Conservation (phyloP, 2,113 vertebrate genomes). For the Haemorhous mexicanus region DNA sequence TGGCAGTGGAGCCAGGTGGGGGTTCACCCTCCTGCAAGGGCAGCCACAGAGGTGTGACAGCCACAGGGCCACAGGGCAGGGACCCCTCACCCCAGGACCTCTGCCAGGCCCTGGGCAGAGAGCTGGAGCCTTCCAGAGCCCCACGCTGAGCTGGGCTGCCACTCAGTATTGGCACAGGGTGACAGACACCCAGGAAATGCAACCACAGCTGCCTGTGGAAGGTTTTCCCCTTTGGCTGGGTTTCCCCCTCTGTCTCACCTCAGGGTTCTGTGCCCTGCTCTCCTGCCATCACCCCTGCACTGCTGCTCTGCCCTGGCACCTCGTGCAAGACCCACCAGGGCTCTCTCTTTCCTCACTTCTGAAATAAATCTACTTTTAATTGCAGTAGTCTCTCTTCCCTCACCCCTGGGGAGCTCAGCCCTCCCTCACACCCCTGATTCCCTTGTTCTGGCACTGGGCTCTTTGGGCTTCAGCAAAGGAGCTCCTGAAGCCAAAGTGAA, state of each 20-base stretch:
- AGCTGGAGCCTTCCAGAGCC: neutral
- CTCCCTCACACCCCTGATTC: neutral
- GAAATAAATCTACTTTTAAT: neutral
- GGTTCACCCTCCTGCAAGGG: neutral
- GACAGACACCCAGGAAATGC: fast-evolving
- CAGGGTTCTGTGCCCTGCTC: neutral
- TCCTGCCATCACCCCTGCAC: neutral
- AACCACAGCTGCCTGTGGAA: fast-evolving
- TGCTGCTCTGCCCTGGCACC: neutral
- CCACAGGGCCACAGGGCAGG: neutral
- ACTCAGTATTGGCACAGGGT: fast-evolving
- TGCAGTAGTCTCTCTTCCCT: neutral
- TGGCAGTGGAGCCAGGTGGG: neutral
- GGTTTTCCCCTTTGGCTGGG: too few relatives aligned
- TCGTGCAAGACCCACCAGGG: neutral
- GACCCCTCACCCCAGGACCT: neutral
- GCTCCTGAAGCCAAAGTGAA: neutral
- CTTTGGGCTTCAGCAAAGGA: neutral
- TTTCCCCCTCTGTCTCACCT: neutral
- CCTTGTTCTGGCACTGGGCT: neutral
- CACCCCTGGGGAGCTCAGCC: neutral
- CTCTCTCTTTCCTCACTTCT: neutral
- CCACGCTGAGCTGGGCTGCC: fast-evolving
- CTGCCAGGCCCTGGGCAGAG: neutral
- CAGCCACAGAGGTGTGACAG: neutral